Percentiles rank a stretch among this genome's conserved stretches.
These are phyloP conservation scores for Drosophila monieri DNA, from an alignment of 2,888 invertebrate genomes.

Conservation along the genomic window DNA sequence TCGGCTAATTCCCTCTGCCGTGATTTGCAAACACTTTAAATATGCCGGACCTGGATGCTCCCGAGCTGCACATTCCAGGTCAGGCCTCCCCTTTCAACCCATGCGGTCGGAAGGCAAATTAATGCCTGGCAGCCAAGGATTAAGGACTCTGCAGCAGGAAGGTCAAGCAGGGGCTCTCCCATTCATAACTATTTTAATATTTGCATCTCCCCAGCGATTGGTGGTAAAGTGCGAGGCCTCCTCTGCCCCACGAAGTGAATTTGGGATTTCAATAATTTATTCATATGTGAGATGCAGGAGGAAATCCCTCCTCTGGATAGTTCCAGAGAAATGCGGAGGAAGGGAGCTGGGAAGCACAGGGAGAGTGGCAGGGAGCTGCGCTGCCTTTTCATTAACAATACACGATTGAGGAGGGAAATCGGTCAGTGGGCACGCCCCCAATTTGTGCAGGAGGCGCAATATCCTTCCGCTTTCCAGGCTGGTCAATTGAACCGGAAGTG, in stretches of 20 bases:
- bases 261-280: slow-evolving; percentile 34
- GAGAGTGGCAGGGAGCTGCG: background rate
- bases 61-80: slow-evolving; percentile 16
- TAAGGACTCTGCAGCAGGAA: slow-evolving; percentile 10
- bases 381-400: slow-evolving; percentile 28
- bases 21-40: slow-evolving; percentile 42
- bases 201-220: slow-evolving; percentile 23
- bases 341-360: background rate
- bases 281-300: slow-evolving; percentile 14
- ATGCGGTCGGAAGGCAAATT: slow-evolving; percentile 17
- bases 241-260: slow-evolving; percentile 8
- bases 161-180: slow-evolving; percentile 1
- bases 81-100: slow-evolving; percentile 4
- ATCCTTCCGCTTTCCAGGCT: slow-evolving; percentile 32
- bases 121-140: slow-evolving; percentile 24
- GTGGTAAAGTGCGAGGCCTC: background rate
- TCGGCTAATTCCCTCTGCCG: slow-evolving; percentile 21
- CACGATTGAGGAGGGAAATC: background rate
- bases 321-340: background rate
- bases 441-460: slow-evolving; percentile 34
- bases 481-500: slow-evolving; percentile 30
- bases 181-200: slow-evolving; percentile 33
- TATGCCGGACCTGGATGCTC: slow-evolving; percentile 11
- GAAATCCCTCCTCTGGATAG: background rate
- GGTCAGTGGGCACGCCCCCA: slow-evolving; percentile 9